A percentile compares a stretch with the other conserved stretches of the same genome.
Conservation (phyloP, 2,797 vertebrate species). For the Denticeps clupeoides region DNA sequence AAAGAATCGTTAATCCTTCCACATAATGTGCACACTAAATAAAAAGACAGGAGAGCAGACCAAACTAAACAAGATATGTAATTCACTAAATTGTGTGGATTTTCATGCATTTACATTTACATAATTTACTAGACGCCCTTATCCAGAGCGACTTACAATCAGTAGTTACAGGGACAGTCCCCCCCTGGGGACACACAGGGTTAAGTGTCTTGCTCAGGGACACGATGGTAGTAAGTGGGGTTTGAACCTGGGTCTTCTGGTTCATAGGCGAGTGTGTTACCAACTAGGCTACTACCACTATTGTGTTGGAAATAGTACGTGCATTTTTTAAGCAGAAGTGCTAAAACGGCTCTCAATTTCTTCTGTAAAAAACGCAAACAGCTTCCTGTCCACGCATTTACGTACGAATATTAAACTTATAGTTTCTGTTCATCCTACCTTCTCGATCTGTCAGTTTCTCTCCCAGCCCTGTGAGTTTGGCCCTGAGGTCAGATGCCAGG, state of each 20-base stretch:
- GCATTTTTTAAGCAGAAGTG: neutral
- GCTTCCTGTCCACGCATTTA: neutral
- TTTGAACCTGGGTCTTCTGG: too few relatives aligned
- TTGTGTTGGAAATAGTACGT: neutral
- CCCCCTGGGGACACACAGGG: too few relatives aligned
- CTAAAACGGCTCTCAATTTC: neutral
- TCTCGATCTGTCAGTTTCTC: conserved; percentile 70
- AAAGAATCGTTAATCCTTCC: neutral
- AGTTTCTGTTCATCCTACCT: conserved; percentile 46
- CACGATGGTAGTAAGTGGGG: too few relatives aligned
- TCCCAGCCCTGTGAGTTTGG: conserved; percentile 64
- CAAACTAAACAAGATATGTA: too few relatives aligned
- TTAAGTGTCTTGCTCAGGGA: too few relatives aligned
- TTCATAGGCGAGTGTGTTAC: too few relatives aligned
- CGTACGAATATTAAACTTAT: neutral
- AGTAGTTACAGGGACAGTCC: too few relatives aligned
- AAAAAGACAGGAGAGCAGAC: neutral
- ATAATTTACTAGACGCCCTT: too few relatives aligned
- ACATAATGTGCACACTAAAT: neutral
- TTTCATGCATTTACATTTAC: neutral
- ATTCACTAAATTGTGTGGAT: too few relatives aligned
- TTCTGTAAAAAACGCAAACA: too few relatives aligned
- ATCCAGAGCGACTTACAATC: too few relatives aligned
- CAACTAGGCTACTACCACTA: too few relatives aligned
- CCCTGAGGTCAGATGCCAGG: conserved; percentile 51